Evolutionary conservation across 2,797 vertebrate genomes (phyloP), one percentile per base, ranked within the genome.

Genomic region (Schizopygopsis pylzovi): DNA sequence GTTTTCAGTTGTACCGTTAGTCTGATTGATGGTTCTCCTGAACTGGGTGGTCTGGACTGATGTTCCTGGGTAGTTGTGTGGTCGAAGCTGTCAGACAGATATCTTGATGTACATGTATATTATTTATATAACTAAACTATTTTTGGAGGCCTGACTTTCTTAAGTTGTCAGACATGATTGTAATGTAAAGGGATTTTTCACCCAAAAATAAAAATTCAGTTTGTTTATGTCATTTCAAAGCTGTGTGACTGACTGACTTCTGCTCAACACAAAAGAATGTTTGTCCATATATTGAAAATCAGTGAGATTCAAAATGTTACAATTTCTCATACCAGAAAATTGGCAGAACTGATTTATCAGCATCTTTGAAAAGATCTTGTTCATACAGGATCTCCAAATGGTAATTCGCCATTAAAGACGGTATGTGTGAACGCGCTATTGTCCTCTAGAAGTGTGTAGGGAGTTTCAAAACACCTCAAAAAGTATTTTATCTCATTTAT

Each of bases 31-130:
- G 70, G 43, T 22, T 8, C 20, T 4, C 11, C n/a, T 67, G 33
- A 54, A 54, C 70, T 81, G 68, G 84, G 84, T 85, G 84, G 84
- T 85, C 84, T 67, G 15, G 10, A 67, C 56, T 56, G 56, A 75
- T 61, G 78, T 73, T 73, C 61, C 52, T 73, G 43, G 84, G 56
- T 75, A 20, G 43, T 20, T 73, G 84, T 75, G 78, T 81, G 70
- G 56, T 85, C 33, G 12, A n/a, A 47, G 15, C 33, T 65, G 54
- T 80, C 54, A 63, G 20, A 72, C 49, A 47, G 33, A 41, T 52
- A 65, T 52, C 16, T 43, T 28, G 65, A 71, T 80, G 39, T 20
- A 54, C 28, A 59, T 67, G 28, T 37, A 18, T 13, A 22, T 52
- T 3, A 18, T 63, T 80, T 65, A 72, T 33, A 1, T n/a, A 25